A percentile compares a stretch with the other conserved stretches of the same genome.
phyloP scores from a whole-genome alignment of 2,888 invertebrate species.

The Agriopis aurantiaria region DNA sequence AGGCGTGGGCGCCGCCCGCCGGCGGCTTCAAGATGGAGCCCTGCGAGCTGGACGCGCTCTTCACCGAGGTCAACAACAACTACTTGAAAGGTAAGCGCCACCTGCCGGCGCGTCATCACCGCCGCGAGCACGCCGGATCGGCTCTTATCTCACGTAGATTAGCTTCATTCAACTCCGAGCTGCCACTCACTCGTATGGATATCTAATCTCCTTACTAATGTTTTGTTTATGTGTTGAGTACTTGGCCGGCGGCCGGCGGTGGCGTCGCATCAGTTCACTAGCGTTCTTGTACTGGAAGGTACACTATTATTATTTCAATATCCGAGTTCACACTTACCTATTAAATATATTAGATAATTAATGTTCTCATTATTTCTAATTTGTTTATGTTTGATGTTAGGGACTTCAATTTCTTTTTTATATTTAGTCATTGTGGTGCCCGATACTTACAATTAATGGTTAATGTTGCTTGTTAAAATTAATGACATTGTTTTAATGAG shows the following conservation, averaged over 20 bases:
- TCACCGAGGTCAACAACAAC: constrained; percentile 78
- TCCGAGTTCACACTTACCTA: not conserved
- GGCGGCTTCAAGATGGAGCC: constrained; percentile 59
- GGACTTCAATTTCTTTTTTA: constrained; percentile 2
- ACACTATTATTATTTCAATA: not conserved
- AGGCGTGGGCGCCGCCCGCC: constrained; percentile 63
- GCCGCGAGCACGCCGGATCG: not conserved
- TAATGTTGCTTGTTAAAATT: not conserved
- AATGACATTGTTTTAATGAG: constrained; percentile 9
- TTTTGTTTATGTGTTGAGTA: constrained; percentile 8
- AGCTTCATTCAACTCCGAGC: constrained; percentile 4
- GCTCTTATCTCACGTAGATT: constrained; percentile 2
- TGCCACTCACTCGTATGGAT: not conserved
- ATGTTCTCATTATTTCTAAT: not conserved
- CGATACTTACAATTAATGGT: not conserved
- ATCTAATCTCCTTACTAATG: constrained; percentile 9
- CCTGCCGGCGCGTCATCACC: not conserved
- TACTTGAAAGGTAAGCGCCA: constrained; percentile 68
- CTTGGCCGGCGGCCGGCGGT: not conserved
- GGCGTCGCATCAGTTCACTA: not conserved
- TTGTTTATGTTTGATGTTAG: not conserved
- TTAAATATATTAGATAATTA: not conserved
- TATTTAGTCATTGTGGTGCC: not conserved
- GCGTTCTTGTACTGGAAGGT: not conserved
- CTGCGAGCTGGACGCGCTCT: constrained; percentile 73